A percentile compares a stretch with the other conserved stretches of the same genome.
Evolutionary conservation across 1,140 invertebrate genomes (phyloP).

Genomic region (Maniola jurtina): DNA sequence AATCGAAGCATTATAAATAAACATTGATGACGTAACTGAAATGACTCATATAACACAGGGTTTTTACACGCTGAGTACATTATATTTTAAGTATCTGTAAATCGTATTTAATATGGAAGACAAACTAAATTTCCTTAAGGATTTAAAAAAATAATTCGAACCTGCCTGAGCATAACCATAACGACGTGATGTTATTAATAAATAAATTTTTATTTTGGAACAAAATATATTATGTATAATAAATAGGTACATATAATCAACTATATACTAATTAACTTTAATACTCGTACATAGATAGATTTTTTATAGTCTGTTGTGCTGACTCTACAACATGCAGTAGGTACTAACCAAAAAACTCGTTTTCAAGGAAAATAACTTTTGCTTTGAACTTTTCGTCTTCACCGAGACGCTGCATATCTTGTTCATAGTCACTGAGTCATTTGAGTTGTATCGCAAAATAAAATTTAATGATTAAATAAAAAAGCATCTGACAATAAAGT

Average conservation of each 20-base stretch:
- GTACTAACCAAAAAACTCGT: neutral
- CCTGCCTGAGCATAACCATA: too few relatives aligned
- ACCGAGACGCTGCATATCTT: conserved; percentile 4
- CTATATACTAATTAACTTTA: too few relatives aligned
- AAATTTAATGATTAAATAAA: too few relatives aligned
- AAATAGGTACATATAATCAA: too few relatives aligned
- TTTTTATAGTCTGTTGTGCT: neutral
- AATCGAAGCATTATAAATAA: conserved; percentile 12
- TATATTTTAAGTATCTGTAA: neutral
- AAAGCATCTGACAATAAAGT: neutral
- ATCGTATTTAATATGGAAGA: too few relatives aligned
- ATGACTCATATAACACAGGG: conserved; percentile 2
- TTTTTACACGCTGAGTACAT: conserved; percentile 15
- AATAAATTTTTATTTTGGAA: too few relatives aligned
- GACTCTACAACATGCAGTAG: neutral
- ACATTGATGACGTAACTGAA: conserved; percentile 16
- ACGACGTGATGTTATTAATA: too few relatives aligned
- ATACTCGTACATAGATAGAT: too few relatives aligned
- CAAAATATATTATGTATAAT: too few relatives aligned
- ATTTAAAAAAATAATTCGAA: too few relatives aligned
- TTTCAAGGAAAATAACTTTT: conserved; percentile 3
- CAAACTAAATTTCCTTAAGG: too few relatives aligned
- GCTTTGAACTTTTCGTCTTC: conserved; percentile 7
- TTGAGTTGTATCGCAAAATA: neutral
- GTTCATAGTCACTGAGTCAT: neutral